Base-by-base conservation (phyloP, 1,140 invertebrate species). In the Heliconius eleuchia region DNA sequence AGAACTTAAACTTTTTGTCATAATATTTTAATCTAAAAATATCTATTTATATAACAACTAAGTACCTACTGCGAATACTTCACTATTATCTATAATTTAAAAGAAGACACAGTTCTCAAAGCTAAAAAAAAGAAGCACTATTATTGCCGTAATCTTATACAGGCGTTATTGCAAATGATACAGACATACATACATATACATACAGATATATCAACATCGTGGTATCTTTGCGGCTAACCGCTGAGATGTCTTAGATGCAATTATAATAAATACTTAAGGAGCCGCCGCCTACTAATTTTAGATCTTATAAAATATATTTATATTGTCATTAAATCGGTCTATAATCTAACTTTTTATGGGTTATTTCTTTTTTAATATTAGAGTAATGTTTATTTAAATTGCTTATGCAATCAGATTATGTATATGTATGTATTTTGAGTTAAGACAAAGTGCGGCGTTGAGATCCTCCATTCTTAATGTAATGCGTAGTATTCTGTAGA, bases 211-310 rank as follows among this genome's bases (percentile, higher is more conserved):
- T 66, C 60, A 66, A 30, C 60, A 13, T 5, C n/a, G 60, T 30
- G 60, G 60, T 66, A 66, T 66, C 9, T 57, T 57, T 66, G 60
- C 27, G 60, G 60, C 60, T 66, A 66, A 66, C 60, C 60, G 27
- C 60, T 5, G 27, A 9, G 60, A 66, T 66, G 60, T 66, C 27
- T 66, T 66, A 66, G 60, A 66, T 66, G 60, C 60, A 66, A 66
- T 66, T 66, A 66, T 66, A 66, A 66, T 66, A 66, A 66, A 66
- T 66, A 66, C 60, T 13, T 30, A 66, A 27, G 60, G 60, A 2
- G 60, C 27, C 9, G 27, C 60, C 60, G 60, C 60, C 60, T 27
- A 27, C 27, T 66, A 30, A 66, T 66, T 66, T 66, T 66, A 13
- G 60, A 1, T 66, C 27, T 66, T 66, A 66, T 66, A 66, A 66